These are phyloP conservation scores for Limnephilus lunatus DNA, from an alignment of 2,888 invertebrate genomes.

Conservation along the genomic window DNA sequence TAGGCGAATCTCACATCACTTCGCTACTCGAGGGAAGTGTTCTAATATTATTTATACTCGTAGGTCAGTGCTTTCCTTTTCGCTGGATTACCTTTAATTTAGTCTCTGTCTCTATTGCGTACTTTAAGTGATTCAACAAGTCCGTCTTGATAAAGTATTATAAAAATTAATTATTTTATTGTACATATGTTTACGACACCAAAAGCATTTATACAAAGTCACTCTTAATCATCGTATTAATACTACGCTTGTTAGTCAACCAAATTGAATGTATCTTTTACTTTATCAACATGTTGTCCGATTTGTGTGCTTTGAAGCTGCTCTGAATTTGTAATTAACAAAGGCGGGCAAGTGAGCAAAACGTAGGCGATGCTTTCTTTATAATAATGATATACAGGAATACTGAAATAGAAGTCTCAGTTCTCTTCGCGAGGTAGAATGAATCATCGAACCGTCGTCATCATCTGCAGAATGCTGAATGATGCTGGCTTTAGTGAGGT, in stretches of 20 bases:
- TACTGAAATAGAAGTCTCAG: not conserved
- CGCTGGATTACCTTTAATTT: not conserved
- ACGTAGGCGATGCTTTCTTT: slow-evolving; percentile 2
- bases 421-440: not conserved
- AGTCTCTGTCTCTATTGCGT: not conserved
- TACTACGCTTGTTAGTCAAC: not conserved
- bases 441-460: not conserved
- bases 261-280: not conserved
- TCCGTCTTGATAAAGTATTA: not conserved
- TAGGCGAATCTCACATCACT: not conserved
- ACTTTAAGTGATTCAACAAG: not conserved
- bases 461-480: not conserved
- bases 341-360: not conserved
- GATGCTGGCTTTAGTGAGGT: slow-evolving; percentile 26
- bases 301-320: not conserved
- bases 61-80: not conserved
- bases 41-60: not conserved
- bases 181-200: not conserved
- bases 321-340: not conserved
- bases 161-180: not conserved
- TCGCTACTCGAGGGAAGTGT: not conserved
- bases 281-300: not conserved
- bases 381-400: not conserved
- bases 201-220: not conserved
- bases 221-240: not conserved